Percentiles rank a stretch among this genome's conserved stretches.
Conservation (phyloP, 1,140 invertebrate genomes). For the Drosophila gunungcola region DNA sequence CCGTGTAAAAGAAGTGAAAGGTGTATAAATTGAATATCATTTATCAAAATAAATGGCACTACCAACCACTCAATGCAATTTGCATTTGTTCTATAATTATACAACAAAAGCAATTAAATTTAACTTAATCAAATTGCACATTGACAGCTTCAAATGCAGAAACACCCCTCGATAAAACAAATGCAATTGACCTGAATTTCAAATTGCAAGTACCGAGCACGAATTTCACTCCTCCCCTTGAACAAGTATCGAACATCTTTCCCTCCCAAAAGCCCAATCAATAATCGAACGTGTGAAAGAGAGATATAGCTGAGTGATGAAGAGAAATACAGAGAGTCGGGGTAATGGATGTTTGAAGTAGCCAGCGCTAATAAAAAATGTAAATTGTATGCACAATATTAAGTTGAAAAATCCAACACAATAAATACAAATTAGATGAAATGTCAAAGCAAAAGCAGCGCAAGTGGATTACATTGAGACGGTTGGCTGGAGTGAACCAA, state of each 20-base stretch:
- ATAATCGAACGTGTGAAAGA: conserved; percentile 44
- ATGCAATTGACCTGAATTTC: conserved; percentile 68
- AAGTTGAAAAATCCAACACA: conserved; percentile 54
- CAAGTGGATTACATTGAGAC: conserved; percentile 9
- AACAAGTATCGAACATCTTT: conserved; percentile 45
- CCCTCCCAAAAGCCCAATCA: conserved; percentile 37
- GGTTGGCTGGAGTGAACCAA: neutral
- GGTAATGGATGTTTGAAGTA: conserved; percentile 21
- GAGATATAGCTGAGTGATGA: neutral
- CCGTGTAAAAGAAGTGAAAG: conserved; percentile 21
- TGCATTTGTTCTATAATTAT: conserved; percentile 69
- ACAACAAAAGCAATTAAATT: conserved; percentile 76
- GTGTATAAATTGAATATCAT: conserved; percentile 48
- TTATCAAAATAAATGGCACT: conserved; percentile 66
- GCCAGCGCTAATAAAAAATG: conserved; percentile 68
- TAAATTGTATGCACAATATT: conserved; percentile 75
- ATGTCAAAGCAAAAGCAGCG: conserved; percentile 44
- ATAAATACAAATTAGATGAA: conserved; percentile 81
- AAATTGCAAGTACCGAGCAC: conserved; percentile 42
- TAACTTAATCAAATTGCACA: conserved; percentile 77
- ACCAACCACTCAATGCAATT: conserved; percentile 59
- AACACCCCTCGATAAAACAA: conserved; percentile 27
- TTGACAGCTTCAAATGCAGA: conserved; percentile 72
- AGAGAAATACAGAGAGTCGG: neutral
- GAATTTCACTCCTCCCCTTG: conserved; percentile 6